A percentile compares a stretch with the other conserved stretches of the same genome.
Conservation (phyloP, 2,888 invertebrate genomes). For the Malthinus seriepunctatus region DNA sequence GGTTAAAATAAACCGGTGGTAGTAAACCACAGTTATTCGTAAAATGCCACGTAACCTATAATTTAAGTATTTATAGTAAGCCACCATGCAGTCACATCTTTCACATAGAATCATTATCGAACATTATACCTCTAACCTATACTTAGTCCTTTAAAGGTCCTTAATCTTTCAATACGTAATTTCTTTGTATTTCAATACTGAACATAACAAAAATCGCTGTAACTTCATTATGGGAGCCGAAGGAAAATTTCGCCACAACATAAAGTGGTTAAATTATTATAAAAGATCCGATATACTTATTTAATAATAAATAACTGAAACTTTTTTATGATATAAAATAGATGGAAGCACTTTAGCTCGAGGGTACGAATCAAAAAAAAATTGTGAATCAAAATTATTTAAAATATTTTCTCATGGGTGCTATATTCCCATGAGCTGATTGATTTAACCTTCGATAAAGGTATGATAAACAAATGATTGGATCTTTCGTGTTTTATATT, state of each 20-base stretch:
- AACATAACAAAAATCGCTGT: not conserved
- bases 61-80: conserved; percentile 36
- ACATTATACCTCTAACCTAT: conserved; percentile 36
- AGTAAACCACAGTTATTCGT: conserved; percentile 23
- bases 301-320: not conserved
- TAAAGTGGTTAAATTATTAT: conserved; percentile 12
- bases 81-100: conserved; percentile 36
- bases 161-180: conserved; percentile 9
- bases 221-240: conserved; percentile 16
- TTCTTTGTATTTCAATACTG: conserved; percentile 3
- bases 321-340: conserved; percentile 6
- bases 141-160: conserved; percentile 30
- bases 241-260: conserved; percentile 17
- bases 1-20: conserved; percentile 9
- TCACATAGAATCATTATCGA: conserved; percentile 32
- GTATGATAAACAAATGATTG: too few relatives aligned
- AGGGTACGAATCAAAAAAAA: conserved; percentile 4
- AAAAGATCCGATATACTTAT: not conserved
- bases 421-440: conserved; percentile 4
- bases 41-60: conserved; percentile 29
- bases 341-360: conserved; percentile 14
- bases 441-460: not conserved
- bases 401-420: not conserved
- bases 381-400: conserved; percentile 4
- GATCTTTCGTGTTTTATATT: not conserved